phyloP scores from a whole-genome alignment of 2,888 invertebrate species.

The Melinaea menophilus region DNA sequence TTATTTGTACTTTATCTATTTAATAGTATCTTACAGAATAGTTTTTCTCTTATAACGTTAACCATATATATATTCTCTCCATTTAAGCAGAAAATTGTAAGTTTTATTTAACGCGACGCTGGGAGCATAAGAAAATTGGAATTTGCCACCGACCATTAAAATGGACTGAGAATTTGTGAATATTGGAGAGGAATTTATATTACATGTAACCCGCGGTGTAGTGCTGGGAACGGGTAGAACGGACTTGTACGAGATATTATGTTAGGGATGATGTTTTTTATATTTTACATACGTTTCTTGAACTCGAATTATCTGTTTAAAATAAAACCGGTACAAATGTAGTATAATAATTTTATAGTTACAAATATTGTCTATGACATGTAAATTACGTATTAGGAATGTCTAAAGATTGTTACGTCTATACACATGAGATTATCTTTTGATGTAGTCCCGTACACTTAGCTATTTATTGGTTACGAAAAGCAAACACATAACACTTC shows the following conservation, averaged over 20 bases:
- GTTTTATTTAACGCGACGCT: slow-evolving; percentile 49
- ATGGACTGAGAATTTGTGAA: slow-evolving; percentile 69
- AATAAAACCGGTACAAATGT: too few relatives aligned
- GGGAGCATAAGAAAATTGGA: slow-evolving; percentile 58
- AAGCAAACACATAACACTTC: neutral
- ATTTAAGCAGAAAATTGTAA: slow-evolving; percentile 38
- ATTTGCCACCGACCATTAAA: slow-evolving; percentile 64
- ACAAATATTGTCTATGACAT: neutral
- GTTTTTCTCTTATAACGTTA: neutral
- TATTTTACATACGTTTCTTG: too few relatives aligned
- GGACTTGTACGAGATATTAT: neutral
- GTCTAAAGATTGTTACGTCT: slow-evolving; percentile 37
- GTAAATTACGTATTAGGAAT: neutral
- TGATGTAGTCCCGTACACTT: slow-evolving; percentile 51
- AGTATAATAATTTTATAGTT: too few relatives aligned
- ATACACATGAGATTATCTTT: slow-evolving; percentile 51
- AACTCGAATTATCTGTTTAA: too few relatives aligned
- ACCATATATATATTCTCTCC: slow-evolving; percentile 8
- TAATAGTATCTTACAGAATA: neutral
- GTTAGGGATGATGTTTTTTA: too few relatives aligned
- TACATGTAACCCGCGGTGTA: slow-evolving; percentile 50
- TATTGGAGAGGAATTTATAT: slow-evolving; percentile 76
- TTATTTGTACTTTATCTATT: too few relatives aligned
- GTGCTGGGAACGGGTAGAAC: slow-evolving; percentile 5
- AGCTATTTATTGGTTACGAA: slow-evolving; percentile 39